Evolutionary conservation across 2,797 vertebrate species (phyloP), one percentile per base, ranked within the genome.

Genomic region (Cossypha dichroa): DNA sequence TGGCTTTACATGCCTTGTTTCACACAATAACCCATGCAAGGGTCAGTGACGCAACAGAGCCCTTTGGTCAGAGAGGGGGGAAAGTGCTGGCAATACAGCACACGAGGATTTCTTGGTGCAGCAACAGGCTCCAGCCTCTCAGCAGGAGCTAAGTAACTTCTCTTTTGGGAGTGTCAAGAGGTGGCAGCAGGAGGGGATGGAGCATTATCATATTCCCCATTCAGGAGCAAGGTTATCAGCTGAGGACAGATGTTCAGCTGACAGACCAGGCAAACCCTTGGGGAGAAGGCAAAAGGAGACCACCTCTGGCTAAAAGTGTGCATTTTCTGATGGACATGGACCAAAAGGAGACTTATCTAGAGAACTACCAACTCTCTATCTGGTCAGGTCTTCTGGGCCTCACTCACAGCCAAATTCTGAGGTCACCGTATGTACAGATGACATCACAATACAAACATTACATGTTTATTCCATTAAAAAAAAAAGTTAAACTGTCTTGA

Each of bases 161-260:
- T 74, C 16, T 33, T 45, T 5, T 0, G 1, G 26, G 25, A 52
- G 36, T 33, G 76, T 41, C 17, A 0, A 5, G 75, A 84, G 58
- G 4, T 67, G 84, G 56, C 11, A 90, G 90, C 66, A 88, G 83
- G 4, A 88, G 45, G 9, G 38, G 43, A 64, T 13, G 34, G 18
- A 68, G 33, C 33, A 43, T 55, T 86, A 96, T 90, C 38, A 19
- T 7, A 51, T 21, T 34, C 19, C 51, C 41, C 76, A 36, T 23
- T 73, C 80, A 78, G 66, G 69, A 78, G 66, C n/a, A 15, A 45
- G 48, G 54, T 81, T 96, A 94, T 91, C 92, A 73, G 69, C 86
- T 84, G n/a, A 16, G 38, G 72, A 25, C 95, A 95, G 56, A 64
- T 5, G 41, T 4, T 5, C n/a, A 51, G 46, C 52, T 52, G 11